Conservation (phyloP, 2,113 vertebrate species). For the Psittacula cyanocephala region DNA sequence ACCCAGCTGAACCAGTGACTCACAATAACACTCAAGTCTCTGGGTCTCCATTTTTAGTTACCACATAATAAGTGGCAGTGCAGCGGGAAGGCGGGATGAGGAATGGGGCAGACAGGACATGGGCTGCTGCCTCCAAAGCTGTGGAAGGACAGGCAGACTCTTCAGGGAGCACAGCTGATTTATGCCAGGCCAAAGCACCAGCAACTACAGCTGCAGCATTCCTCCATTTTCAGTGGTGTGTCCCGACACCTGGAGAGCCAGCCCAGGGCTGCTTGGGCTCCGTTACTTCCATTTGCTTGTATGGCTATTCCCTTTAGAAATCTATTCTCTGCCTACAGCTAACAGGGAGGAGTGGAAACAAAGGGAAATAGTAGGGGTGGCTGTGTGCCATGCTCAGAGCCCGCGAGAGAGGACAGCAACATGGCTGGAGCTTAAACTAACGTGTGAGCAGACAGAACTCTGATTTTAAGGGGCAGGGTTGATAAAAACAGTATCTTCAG, state of each 20-base stretch:
- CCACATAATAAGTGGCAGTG: neutral
- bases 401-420: neutral
- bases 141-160: neutral
- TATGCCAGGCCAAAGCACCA: neutral
- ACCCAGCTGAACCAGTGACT: neutral
- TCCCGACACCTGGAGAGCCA: neutral
- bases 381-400: neutral
- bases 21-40: neutral
- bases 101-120: neutral
- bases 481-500: neutral
- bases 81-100: neutral
- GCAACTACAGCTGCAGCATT: neutral
- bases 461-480: neutral
- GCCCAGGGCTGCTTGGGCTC: neutral
- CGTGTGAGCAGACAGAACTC: neutral
- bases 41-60: neutral
- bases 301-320: neutral
- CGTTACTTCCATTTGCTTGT: neutral
- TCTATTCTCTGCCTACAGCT: neutral
- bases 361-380: rapidly evolving
- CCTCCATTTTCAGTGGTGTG: neutral
- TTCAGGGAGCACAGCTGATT: neutral
- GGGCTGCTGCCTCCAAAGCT: neutral
- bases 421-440: neutral
- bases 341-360: neutral